Conservation (phyloP, 2,113 vertebrate genomes). For the Puffinus mauretanicus region DNA sequence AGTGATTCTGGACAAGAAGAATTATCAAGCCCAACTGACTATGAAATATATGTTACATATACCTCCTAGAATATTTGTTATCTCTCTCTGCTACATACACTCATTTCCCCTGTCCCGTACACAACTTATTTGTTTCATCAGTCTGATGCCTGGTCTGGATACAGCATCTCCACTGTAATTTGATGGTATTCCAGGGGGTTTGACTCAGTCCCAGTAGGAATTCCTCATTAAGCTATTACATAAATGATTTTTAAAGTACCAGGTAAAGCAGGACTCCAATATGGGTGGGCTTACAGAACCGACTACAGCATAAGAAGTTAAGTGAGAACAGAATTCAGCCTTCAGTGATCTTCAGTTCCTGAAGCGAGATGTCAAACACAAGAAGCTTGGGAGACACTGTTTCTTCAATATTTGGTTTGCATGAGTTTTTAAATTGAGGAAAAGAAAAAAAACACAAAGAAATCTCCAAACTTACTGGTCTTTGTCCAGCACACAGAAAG, state of each 20-base stretch:
- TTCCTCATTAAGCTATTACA: neutral
- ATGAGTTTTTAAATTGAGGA: neutral
- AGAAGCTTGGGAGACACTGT: neutral
- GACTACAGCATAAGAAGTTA: neutral
- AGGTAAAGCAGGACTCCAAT: neutral
- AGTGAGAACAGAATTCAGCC: neutral
- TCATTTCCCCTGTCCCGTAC: neutral
- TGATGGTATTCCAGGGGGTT: neutral
- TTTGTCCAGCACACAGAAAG: conserved; percentile 97
- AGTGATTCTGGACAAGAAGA: neutral
- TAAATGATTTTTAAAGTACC: neutral
- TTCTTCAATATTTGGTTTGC: neutral
- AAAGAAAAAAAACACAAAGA: neutral
- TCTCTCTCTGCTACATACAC: neutral
- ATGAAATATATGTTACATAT: accelerated
- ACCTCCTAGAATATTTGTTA: neutral
- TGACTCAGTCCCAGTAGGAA: neutral
- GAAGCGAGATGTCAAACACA: neutral
- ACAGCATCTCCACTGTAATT: neutral
- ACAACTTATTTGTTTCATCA: neutral
- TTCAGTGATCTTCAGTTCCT: neutral
- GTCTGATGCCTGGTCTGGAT: neutral
- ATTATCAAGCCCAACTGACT: neutral
- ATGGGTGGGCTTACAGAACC: neutral
- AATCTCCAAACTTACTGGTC: conserved; percentile 86